Evolutionary conservation across 1,140 invertebrate species (phyloP).

Genomic region (Papilio aristodemus): DNA sequence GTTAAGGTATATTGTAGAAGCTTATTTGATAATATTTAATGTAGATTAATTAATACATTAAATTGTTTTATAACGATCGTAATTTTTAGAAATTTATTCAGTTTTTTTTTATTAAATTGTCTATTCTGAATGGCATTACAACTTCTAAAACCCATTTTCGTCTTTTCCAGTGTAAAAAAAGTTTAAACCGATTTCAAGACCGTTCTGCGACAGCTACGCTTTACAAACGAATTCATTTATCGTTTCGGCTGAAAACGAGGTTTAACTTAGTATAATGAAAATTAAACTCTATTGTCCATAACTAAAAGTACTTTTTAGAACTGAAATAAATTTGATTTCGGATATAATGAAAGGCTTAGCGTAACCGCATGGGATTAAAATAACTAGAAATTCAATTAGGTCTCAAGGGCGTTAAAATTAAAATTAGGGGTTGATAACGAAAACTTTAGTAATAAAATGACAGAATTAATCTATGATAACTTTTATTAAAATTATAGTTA

Average conservation of each 20-base stretch:
- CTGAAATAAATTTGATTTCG: background rate
- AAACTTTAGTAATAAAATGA: background rate
- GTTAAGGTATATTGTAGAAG: too few species aligned
- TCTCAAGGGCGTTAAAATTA: conserved; percentile 15
- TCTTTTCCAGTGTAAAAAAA: conserved; percentile 14
- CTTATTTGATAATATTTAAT: too few species aligned
- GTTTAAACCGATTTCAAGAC: conserved; percentile 17
- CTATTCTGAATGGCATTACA: background rate
- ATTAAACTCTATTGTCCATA: background rate
- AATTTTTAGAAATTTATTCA: too few species aligned
- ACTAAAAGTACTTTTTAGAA: background rate
- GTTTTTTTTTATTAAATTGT: background rate
- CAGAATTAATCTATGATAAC: background rate
- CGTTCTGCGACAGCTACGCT: conserved; percentile 16
- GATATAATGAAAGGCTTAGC: conserved; percentile 1
- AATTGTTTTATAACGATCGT: too few species aligned
- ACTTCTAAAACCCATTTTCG: conserved; percentile 16
- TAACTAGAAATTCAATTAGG: conserved; percentile 23
- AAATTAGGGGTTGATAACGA: conserved; percentile 13
- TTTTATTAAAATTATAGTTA: too few species aligned
- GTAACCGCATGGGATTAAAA: conserved; percentile 21
- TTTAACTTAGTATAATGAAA: background rate
- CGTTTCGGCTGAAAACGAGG: conserved; percentile 12
- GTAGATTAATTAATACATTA: too few species aligned
- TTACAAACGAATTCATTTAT: conserved; percentile 35